Evolutionary conservation across 2,797 vertebrate genomes (phyloP).

Genomic region (Sebastes minor): DNA sequence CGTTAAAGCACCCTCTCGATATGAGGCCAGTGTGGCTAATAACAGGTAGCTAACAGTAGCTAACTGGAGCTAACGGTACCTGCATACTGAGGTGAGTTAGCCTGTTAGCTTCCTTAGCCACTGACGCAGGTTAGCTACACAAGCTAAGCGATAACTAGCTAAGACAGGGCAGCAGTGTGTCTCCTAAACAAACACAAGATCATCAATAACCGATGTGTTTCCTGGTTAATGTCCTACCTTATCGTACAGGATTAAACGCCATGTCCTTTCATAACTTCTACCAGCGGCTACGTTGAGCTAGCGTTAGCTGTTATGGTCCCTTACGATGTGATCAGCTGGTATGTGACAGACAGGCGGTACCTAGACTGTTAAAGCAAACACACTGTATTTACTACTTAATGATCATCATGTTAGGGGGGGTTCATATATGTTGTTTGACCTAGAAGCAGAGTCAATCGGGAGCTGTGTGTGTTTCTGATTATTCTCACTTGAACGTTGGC

Average conservation of each 20-base stretch:
- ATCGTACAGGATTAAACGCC: not conserved
- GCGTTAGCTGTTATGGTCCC: conserved; percentile 46
- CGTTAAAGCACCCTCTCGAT: fast-evolving
- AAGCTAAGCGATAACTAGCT: not conserved
- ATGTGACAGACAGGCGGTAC: not conserved
- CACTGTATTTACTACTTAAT: no score
- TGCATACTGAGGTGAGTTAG: conserved; percentile 27
- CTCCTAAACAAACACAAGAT: not conserved
- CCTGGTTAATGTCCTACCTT: conserved; percentile 37
- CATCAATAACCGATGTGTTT: fast-evolving
- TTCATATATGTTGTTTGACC: fast-evolving
- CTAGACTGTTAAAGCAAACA: conserved; percentile 12
- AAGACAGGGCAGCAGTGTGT: not conserved
- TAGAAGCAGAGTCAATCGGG: no score
- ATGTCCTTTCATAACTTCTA: conserved; percentile 35
- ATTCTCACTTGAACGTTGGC: no score
- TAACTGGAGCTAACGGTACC: conserved; percentile 17
- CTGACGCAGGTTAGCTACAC: conserved; percentile 58
- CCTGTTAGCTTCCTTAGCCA: conserved; percentile 49
- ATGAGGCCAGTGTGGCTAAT: not conserved
- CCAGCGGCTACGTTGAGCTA: conserved; percentile 38
- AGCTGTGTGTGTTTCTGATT: no score
- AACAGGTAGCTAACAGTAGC: not conserved
- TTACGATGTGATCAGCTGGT: conserved; percentile 63
- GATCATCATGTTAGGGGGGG: no score